Percentiles rank a stretch among this genome's conserved stretches.
Evolutionary conservation across 2,113 vertebrate genomes (phyloP).

Genomic region (Melanerpes aurifrons): DNA sequence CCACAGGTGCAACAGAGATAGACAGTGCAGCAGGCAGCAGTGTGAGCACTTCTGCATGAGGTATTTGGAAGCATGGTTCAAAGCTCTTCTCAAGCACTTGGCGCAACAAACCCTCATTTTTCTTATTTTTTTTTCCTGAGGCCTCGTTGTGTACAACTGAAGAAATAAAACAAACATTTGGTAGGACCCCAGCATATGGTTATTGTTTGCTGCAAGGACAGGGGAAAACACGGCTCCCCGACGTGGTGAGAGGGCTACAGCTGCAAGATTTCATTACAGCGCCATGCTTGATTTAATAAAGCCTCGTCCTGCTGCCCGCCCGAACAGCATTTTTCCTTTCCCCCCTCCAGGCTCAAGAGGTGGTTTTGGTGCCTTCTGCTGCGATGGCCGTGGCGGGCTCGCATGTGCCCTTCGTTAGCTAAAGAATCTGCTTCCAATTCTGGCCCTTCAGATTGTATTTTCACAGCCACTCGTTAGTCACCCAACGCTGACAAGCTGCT

Average conservation of each 20-base stretch:
- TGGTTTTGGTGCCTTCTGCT: constrained; percentile 65
- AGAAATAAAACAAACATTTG: constrained; percentile 68
- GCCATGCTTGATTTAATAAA: constrained; percentile 68
- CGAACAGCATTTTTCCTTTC: constrained; percentile 43
- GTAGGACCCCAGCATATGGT: constrained; percentile 69
- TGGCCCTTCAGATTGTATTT: constrained; percentile 70
- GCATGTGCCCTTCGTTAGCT: constrained; percentile 74
- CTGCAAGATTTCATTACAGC: constrained; percentile 65
- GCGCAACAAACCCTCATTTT: not conserved
- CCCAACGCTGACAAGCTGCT: constrained; percentile 75
- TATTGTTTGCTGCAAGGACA: constrained; percentile 72
- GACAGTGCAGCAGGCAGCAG: not conserved
- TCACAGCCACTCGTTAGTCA: constrained; percentile 77
- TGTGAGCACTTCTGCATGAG: not conserved
- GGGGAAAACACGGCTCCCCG: constrained; percentile 58
- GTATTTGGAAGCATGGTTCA: not conserved
- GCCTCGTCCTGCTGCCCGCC: constrained; percentile 56
- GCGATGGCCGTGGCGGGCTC: constrained; percentile 32
- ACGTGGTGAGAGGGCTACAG: constrained; percentile 60
- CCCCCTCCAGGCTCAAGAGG: constrained; percentile 1
- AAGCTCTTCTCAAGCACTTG: not conserved
- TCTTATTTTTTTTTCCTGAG: not conserved
- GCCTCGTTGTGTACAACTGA: constrained; percentile 46
- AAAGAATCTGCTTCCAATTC: constrained; percentile 76
- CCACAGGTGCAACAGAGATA: rapidly evolving